Evolutionary conservation across 2,113 vertebrate species (phyloP), one percentile per base, ranked within the genome.

Genomic region (Oxyura jamaicensis): DNA sequence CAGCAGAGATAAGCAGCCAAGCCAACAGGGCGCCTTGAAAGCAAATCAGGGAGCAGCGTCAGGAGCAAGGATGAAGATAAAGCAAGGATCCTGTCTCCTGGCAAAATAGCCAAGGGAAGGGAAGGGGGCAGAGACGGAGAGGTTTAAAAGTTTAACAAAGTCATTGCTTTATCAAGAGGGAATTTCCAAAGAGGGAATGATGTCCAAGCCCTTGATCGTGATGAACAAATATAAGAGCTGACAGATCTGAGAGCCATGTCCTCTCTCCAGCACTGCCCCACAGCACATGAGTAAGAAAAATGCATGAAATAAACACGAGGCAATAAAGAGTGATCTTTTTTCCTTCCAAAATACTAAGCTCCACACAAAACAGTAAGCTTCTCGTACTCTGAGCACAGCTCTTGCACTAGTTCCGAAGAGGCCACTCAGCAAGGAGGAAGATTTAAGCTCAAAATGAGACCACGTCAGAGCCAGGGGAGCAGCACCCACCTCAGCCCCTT

Each of bases 1-100:
- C 18, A 72, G 79, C 62, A 66, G 48, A 94, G 85, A 83, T 50
- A 91, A 96, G 86, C 73, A 92, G 69, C n/a, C 44, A 63, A 86
- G 65, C 52, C 28, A 44, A 28, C 69, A 83, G 59, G 91, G 56
- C 79, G 90, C 39, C 72, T 56, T 86, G 60, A 77, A 92, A 96
- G 60, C 39, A 78, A 81, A 92, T 76, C 65, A 36, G n/a, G 48
- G 33, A 81, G 48, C 42, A 81, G 60, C 76, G 88, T 59, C 35
- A 46, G 65, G 29, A 91, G n/a, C 0, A 3, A 78, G 63, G 28
- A 71, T 41, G 28, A 74, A 63, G 82, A 88, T 65, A 78, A 95
- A 55, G 62, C 60, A 60, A 91, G 55, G 56, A 52, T 60, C 8
- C 13, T 53, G 12, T 25, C 59, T 85, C 81, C 72, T 52, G 18